A percentile compares a stretch with the other conserved stretches of the same genome.
phyloP scores from a whole-genome alignment of 2,113 vertebrate species.

The Leucoraja erinaceus region DNA sequence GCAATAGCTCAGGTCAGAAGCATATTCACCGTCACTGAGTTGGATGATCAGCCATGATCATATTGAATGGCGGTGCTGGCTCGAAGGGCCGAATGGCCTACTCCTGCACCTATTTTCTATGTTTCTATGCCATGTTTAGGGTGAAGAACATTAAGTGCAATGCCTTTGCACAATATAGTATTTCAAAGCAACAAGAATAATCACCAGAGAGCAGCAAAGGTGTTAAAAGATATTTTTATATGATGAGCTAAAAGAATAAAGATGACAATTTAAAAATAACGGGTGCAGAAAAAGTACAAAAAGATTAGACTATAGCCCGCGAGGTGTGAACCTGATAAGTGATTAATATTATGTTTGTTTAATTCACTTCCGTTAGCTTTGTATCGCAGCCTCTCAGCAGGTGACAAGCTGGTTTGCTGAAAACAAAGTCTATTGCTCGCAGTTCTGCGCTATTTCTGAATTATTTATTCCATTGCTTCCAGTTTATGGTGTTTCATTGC shows the following conservation, averaged over 20 bases:
- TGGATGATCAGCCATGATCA: too few species aligned
- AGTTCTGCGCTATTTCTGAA: not conserved
- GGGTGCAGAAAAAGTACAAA: not conserved
- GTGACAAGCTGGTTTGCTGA: not conserved
- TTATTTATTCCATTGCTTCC: not conserved
- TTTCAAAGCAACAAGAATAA: not conserved
- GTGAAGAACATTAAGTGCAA: not conserved
- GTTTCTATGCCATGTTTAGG: not conserved
- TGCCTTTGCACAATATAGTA: not conserved
- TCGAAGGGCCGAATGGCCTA: too few species aligned
- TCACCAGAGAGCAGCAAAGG: not conserved
- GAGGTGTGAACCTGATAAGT: not conserved
- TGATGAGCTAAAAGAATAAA: not conserved
- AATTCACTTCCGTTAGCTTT: not conserved
- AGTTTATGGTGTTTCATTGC: not conserved
- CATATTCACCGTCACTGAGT: too few species aligned
- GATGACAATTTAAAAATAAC: conserved; percentile 5
- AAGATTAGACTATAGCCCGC: not conserved
- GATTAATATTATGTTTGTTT: not conserved
- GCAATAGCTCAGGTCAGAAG: too few species aligned
- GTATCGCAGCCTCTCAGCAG: not conserved
- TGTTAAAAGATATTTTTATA: not conserved
- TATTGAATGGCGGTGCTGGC: too few species aligned
- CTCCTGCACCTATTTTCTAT: too few species aligned
- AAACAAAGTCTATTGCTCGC: not conserved